Evolutionary conservation across 2,797 vertebrate genomes (phyloP).

Genomic region (Naso thynnoides): DNA sequence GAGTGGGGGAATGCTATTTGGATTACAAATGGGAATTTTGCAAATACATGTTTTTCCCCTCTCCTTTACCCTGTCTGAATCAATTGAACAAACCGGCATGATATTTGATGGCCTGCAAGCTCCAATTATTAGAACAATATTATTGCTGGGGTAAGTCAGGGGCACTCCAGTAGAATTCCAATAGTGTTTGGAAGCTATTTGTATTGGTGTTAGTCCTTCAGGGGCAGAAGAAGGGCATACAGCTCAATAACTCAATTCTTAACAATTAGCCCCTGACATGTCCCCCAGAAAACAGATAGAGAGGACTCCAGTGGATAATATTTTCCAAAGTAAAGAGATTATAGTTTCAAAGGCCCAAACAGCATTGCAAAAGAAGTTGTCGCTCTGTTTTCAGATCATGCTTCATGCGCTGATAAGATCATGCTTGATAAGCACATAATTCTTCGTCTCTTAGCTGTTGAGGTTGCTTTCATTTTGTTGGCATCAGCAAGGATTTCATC

Average conservation of each 20-base stretch:
- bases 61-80: slow-evolving; percentile 79
- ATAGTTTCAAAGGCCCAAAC: slow-evolving; percentile 62
- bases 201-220: slow-evolving; percentile 84
- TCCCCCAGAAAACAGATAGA: slow-evolving; percentile 78
- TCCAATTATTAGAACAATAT: slow-evolving; percentile 88
- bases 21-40: slow-evolving; percentile 75
- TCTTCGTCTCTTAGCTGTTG: slow-evolving; percentile 62
- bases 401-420: slow-evolving; percentile 57
- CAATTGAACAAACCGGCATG: slow-evolving; percentile 85
- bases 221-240: slow-evolving; percentile 83
- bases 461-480: slow-evolving; percentile 65
- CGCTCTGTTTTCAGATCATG: slow-evolving; percentile 52
- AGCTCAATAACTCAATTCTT: slow-evolving; percentile 88
- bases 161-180: slow-evolving; percentile 80
- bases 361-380: slow-evolving; percentile 39
- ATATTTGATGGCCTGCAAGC: slow-evolving; percentile 86
- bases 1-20: slow-evolving; percentile 57
- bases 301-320: slow-evolving; percentile 73
- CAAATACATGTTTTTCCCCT: slow-evolving; percentile 60
- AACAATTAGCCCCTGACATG: slow-evolving; percentile 87
- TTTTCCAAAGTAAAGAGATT: slow-evolving; percentile 70
- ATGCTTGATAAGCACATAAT: slow-evolving; percentile 52
- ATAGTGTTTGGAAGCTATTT: slow-evolving; percentile 82
- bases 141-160: slow-evolving; percentile 79
- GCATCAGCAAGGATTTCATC: slow-evolving; percentile 67